Evolutionary conservation across 2,888 invertebrate genomes (phyloP), one percentile per base, ranked within the genome.

Genomic region (Thymelicus lineola): DNA sequence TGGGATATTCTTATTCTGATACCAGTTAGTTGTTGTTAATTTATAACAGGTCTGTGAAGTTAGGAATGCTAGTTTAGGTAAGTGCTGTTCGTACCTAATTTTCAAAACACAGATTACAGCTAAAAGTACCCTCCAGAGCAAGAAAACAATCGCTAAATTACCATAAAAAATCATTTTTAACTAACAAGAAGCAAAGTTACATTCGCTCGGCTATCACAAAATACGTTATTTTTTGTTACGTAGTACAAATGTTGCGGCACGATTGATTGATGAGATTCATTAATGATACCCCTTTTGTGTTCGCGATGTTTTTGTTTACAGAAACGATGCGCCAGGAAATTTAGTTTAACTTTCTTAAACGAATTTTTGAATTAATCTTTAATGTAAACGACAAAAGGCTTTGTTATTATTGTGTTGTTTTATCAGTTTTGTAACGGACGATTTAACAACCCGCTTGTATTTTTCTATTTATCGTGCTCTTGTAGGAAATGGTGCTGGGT

Each of bases 191-290:
- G 15, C 48, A 7, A 9, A 50, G 53, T 12, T 20, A 20, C 53
- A 20, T 20, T 53, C 20, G 20, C 9, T 20, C 53, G 20, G 53
- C 38, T 38, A 58, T 58, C n/a, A 36, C 36, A 36, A 42, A 60
- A 17, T 42, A 17, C 38, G 17, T 20, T 1, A 35, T 38, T 58
- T 72, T 75, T 74, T 63, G 71, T 72, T 70, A 70, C 66, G 50
- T 80, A 78, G 73, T 79, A 82, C 82, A 81, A 82, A 84, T 79
- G 75, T 79, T 75, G 73, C 75, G 81, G 80, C 80, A 72, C 63
- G 87, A 88, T 87, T 88, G 88, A 88, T 88, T 77, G 86, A 88
- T 86, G 86, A 75, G 77, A 75, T 80, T 80, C 80, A 83, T 84
- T 83, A 74, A 73, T 58, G 74, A 76, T 74, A 70, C 74, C 75